Evolutionary conservation across 2,797 vertebrate genomes (phyloP).

Genomic region (Lerista edwardsae): DNA sequence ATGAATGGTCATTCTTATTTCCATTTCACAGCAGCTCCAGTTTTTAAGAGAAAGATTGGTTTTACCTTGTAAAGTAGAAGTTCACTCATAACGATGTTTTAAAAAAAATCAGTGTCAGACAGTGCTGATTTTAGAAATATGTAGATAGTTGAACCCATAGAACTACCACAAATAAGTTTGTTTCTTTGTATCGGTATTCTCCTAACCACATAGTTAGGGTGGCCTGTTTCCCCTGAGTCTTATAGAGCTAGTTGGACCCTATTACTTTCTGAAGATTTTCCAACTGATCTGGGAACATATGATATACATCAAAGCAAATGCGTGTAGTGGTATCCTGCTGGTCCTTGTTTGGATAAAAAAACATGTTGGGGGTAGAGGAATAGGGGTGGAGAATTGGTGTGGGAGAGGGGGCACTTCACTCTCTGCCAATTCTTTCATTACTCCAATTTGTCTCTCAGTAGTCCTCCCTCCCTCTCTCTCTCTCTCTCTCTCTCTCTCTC

Average conservation of each 20-base stretch:
- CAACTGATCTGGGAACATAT: too few species aligned
- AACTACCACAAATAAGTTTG: neutral
- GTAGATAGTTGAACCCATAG: neutral
- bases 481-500: too few species aligned
- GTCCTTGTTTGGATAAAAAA: neutral
- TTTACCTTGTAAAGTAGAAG: neutral
- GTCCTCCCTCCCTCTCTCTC: too few species aligned
- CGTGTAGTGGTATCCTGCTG: neutral
- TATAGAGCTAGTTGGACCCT: neutral
- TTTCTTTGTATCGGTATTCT: neutral
- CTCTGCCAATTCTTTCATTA: neutral
- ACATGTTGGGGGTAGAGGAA: too few species aligned
- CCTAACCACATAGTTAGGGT: neutral
- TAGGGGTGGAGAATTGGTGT: too few species aligned
- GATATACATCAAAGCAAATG: neutral
- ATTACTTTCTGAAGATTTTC: neutral
- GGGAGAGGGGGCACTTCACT: neutral
- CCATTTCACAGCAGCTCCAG: neutral
- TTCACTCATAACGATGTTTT: neutral
- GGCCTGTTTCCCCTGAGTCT: neutral
- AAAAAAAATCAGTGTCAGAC: too few species aligned
- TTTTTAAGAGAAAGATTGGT: neutral
- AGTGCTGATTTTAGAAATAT: neutral
- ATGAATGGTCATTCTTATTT: neutral
- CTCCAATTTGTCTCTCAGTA: too few species aligned